A percentile compares a stretch with the other conserved stretches of the same genome.
phyloP scores from a whole-genome alignment of 2,888 invertebrate genomes.

The Aricia artaxerxes region DNA sequence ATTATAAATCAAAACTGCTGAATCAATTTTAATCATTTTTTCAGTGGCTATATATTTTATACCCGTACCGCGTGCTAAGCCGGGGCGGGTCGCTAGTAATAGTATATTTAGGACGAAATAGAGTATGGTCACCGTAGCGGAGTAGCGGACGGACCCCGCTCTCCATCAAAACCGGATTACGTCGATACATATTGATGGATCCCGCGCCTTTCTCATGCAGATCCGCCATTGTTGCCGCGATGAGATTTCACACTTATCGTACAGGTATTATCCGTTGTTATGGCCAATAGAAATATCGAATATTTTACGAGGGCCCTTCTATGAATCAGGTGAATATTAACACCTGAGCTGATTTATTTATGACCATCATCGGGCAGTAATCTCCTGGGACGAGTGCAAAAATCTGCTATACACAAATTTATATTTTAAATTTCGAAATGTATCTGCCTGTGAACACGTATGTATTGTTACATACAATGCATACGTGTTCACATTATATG shows the following conservation, averaged over 20 bases:
- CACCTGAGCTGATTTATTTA: neutral
- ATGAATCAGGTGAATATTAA: neutral
- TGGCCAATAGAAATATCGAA: neutral
- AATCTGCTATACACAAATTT: too few species aligned
- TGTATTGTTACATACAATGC: too few species aligned
- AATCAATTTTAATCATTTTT: too few species aligned
- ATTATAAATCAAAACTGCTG: too few species aligned
- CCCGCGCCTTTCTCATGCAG: constrained; percentile 40
- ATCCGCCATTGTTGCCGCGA: constrained; percentile 9
- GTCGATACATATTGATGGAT: constrained; percentile 54
- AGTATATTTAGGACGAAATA: neutral
- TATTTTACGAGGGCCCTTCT: neutral
- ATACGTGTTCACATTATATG: too few species aligned
- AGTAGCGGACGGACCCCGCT: constrained; percentile 44
- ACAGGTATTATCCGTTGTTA: neutral
- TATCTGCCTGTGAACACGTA: too few species aligned
- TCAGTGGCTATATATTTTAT: too few species aligned
- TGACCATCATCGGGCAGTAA: neutral
- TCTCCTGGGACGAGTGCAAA: neutral
- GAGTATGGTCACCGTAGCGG: neutral
- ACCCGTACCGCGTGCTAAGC: too few species aligned
- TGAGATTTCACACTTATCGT: constrained; percentile 23
- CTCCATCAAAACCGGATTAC: constrained; percentile 48
- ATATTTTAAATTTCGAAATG: too few species aligned
- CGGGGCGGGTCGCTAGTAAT: too few species aligned